Evolutionary conservation across 2,113 vertebrate genomes (phyloP), one percentile per base, ranked within the genome.

Genomic region (Tragelaphus buxtoni): DNA sequence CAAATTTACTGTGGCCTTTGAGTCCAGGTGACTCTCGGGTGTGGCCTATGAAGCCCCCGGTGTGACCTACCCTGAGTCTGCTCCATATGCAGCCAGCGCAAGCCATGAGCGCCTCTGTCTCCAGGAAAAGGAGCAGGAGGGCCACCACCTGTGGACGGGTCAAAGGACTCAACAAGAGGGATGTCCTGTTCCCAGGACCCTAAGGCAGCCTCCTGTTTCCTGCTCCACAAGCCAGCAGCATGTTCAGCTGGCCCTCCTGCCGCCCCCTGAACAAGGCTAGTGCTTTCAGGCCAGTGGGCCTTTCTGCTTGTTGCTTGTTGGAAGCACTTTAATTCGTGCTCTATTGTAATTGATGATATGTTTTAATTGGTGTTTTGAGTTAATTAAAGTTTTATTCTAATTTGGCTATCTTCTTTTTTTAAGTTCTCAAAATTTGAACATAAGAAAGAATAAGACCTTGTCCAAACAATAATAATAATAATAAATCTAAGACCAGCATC

Each of bases 351-450:
- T 95, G 89, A 95, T 74, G 90, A 88, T 96, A 86, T 80, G 56
- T 96, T 97, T 96, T 95, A 80, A 94, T 91, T 94, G 85, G 77
- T 84, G 22, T 84, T 97, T 97, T 20, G 1, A 94, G 95, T 96
- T 96, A 96, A 98, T 97, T 96, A 93, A 98, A 96, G 45, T 88
- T 95, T 98, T 82, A 96, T 92, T 95, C 83, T 97, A 97, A 97
- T 97, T 53, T 82, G 69, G 61, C n/a, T 94, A 5, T 49, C 14
- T 85, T 32, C 56, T 81, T 91, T 55, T 86, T 60, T 53, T 55
- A 0, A 81, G 14, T 77, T 92, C 77, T 89, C 77, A 96, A 74
- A 26, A 9, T 80, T 76, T 16, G 0, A 94, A 96, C 47, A 63
- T 77, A 98, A 72, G 9, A 79, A 91, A 45, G 80, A 92, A 42